Evolutionary conservation across 2,888 invertebrate genomes (phyloP).

Genomic region (Dasysyrphus albostriatus): DNA sequence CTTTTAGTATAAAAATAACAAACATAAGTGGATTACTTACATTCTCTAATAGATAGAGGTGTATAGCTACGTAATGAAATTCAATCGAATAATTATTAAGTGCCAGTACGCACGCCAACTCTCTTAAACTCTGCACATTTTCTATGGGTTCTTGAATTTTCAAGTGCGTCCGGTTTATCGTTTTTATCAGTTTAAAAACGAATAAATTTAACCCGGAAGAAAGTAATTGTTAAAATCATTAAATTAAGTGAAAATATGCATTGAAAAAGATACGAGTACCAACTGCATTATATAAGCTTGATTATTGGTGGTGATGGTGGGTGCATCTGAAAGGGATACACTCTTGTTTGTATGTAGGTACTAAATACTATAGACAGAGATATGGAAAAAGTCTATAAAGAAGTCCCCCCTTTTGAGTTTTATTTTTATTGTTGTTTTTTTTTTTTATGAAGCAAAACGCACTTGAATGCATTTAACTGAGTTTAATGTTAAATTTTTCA

Average conservation of each 20-base stretch:
- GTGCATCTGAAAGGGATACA: conserved; percentile 25
- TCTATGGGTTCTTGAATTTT: conserved; percentile 5
- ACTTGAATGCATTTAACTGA: conserved; percentile 61
- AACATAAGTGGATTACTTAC: conserved; percentile 52
- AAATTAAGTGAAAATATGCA: conserved; percentile 74
- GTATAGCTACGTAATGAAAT: conserved; percentile 68
- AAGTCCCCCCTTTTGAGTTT: conserved; percentile 12
- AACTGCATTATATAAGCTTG: not conserved
- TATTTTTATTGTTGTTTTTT: not conserved
- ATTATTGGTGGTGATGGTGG: not conserved
- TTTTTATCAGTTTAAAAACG: conserved; percentile 57
- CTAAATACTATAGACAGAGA: no score
- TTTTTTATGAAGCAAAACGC: not conserved
- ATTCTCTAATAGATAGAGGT: conserved; percentile 52
- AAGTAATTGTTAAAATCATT: conserved; percentile 70
- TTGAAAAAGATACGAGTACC: conserved; percentile 70
- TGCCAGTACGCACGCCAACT: conserved; percentile 46
- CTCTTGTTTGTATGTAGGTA: not conserved
- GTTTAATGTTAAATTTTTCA: conserved; percentile 17
- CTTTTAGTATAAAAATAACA: conserved; percentile 8
- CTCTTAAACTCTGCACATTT: not conserved
- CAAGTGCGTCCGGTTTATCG: conserved; percentile 52
- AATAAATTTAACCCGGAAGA: conserved; percentile 65
- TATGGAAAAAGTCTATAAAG: not conserved
- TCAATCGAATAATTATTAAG: conserved; percentile 60